These are phyloP conservation scores for Clarias magur DNA, from an alignment of 2,113 vertebrate species.

Conservation along the genomic window DNA sequence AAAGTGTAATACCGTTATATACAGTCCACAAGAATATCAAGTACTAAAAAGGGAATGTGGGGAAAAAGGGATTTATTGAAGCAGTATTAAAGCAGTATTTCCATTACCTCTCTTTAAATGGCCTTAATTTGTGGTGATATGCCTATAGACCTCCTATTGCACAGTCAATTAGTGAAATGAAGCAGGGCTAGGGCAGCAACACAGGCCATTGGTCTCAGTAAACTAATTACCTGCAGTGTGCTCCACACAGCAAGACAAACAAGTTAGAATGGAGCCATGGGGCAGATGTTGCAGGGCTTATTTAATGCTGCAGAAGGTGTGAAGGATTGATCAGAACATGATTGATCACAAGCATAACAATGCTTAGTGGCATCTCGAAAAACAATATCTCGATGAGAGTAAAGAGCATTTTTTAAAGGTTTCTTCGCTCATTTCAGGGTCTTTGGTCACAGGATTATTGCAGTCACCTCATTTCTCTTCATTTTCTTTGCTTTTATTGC, in stretches of 20 bases:
- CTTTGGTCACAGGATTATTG: conserved; percentile 25
- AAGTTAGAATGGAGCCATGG: conserved; percentile 40
- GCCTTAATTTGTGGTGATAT: conserved; percentile 40
- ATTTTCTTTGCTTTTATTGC: conserved; percentile 37
- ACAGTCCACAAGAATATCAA: background rate
- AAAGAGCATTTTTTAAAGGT: conserved; percentile 19
- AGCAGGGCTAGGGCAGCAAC: conserved; percentile 38
- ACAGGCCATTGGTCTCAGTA: conserved; percentile 51
- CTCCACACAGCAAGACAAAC: conserved; percentile 46
- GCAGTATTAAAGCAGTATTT: background rate
- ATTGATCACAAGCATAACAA: conserved; percentile 33
- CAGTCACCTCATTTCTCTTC: background rate
- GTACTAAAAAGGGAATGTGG: background rate
- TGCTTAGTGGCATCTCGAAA: conserved; percentile 37
- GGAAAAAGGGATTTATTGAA: background rate
- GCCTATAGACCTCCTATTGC: conserved; percentile 32
- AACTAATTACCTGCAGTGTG: conserved; percentile 52
- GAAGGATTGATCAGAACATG: conserved; percentile 36
- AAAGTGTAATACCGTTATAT: background rate
- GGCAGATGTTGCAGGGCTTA: conserved; percentile 42
- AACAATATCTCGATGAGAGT: conserved; percentile 30
- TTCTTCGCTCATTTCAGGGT: conserved; percentile 24
- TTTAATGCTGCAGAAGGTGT: conserved; percentile 33
- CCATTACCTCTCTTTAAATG: conserved; percentile 34
- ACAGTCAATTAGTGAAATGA: conserved; percentile 50